A percentile compares a stretch with the other conserved stretches of the same genome.
Evolutionary conservation across 2,797 vertebrate species (phyloP).

Genomic region (Tadarida brasiliensis): DNA sequence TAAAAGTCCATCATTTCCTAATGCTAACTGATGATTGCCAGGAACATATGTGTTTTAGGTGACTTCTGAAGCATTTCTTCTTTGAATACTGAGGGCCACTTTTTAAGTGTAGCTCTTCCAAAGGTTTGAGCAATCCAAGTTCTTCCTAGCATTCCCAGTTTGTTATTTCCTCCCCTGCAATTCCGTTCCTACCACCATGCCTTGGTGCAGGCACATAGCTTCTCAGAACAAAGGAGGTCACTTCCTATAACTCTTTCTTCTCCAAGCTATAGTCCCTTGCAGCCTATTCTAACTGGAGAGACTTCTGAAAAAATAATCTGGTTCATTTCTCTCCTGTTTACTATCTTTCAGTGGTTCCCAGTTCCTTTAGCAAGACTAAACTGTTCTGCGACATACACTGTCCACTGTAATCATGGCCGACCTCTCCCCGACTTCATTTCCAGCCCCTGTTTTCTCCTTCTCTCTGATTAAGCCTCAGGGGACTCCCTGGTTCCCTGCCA

Average conservation of each 20-base stretch:
- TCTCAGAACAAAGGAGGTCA: background rate
- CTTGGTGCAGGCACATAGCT: rapidly evolving
- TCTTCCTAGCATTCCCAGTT: background rate
- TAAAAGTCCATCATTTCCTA: background rate
- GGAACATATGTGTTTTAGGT: background rate
- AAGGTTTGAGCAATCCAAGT: background rate
- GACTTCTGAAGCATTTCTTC: background rate
- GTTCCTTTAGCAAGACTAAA: background rate
- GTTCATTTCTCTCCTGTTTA: background rate
- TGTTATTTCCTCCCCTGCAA: rapidly evolving
- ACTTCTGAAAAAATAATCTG: background rate
- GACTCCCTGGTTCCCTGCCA: background rate
- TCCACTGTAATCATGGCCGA: no score
- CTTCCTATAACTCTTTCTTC: background rate
- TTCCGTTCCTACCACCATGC: background rate
- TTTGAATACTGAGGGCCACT: background rate
- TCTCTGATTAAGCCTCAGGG: background rate
- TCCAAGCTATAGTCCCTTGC: background rate
- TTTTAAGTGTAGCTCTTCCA: background rate
- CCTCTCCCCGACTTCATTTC: background rate
- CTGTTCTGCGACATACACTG: background rate
- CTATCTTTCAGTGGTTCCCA: background rate
- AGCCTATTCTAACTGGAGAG: background rate
- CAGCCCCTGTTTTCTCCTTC: rapidly evolving
- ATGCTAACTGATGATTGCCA: background rate